Conservation (phyloP, 2,888 invertebrate species). For the Nomada hirtipes region DNA sequence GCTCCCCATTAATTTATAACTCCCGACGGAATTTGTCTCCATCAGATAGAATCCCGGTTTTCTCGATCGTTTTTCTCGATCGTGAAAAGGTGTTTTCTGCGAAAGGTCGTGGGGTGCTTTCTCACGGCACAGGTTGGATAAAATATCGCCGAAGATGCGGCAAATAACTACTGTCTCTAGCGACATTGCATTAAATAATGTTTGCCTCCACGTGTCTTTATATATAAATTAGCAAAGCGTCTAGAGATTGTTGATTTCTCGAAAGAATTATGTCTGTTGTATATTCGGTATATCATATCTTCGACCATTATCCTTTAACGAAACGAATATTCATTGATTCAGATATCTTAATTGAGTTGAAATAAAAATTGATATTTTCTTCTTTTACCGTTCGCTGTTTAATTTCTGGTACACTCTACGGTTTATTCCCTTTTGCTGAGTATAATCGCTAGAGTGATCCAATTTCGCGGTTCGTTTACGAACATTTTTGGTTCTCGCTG, state of each 20-base stretch:
- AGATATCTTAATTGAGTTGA: neutral
- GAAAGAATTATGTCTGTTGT: neutral
- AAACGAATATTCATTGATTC: neutral
- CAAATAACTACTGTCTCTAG: slow-evolving; percentile 19
- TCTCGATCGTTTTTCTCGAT: slow-evolving; percentile 30
- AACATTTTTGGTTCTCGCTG: slow-evolving; percentile 8
- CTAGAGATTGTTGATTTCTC: neutral
- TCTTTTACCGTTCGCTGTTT: neutral
- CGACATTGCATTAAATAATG: slow-evolving; percentile 30
- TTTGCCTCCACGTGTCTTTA: neutral
- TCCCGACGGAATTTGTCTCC: slow-evolving; percentile 47
- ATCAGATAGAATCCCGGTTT: slow-evolving; percentile 44
- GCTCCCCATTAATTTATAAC: slow-evolving; percentile 46
- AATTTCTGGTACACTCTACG: neutral
- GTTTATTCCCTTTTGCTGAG: neutral
- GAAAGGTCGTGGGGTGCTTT: slow-evolving; percentile 45
- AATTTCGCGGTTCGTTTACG: slow-evolving; percentile 29
- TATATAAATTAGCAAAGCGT: neutral
- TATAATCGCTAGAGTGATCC: neutral
- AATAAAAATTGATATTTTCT: neutral
- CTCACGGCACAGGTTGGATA: slow-evolving; percentile 40
- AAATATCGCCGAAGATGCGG: slow-evolving; percentile 41
- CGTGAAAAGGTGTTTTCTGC: slow-evolving; percentile 40
- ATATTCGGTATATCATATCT: neutral
- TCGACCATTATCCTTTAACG: neutral